Evolutionary conservation across 2,888 invertebrate genomes (phyloP).

Genomic region (Epirrita christyi): DNA sequence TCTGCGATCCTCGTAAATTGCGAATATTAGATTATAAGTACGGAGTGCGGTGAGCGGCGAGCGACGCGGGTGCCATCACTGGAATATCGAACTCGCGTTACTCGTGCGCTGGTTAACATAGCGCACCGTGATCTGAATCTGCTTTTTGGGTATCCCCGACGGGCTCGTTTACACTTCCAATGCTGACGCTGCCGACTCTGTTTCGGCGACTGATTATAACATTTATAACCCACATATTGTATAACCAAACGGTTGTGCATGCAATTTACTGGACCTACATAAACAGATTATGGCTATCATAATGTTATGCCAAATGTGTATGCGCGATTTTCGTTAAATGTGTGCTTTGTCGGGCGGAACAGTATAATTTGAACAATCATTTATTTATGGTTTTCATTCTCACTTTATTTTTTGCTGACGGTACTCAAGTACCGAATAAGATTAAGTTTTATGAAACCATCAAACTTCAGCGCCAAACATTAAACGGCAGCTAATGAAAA

Average conservation of each 20-base stretch:
- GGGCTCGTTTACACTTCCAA: constrained; percentile 38
- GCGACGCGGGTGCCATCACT: constrained; percentile 69
- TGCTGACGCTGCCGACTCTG: constrained; percentile 21
- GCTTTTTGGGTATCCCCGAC: constrained; percentile 57
- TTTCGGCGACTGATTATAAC: constrained; percentile 35
- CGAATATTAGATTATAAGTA: constrained; percentile 84
- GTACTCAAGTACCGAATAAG: constrained; percentile 11
- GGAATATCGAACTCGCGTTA: constrained; percentile 77
- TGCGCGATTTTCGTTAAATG: constrained; percentile 16
- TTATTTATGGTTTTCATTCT: constrained; percentile 25
- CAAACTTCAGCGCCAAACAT: constrained; percentile 29
- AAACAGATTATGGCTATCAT: constrained; percentile 28
- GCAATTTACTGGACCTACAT: constrained; percentile 25
- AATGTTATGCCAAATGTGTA: constrained; percentile 22
- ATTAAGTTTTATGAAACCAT: constrained; percentile 29
- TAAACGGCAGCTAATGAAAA: constrained; percentile 41
- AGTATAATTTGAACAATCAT: constrained; percentile 11
- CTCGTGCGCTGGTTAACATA: constrained; percentile 70
- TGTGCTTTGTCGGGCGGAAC: constrained; percentile 3
- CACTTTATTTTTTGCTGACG: constrained; percentile 19
- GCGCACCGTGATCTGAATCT: constrained; percentile 77
- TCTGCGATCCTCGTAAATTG: constrained; percentile 82
- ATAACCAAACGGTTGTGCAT: constrained; percentile 16
- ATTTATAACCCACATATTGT: constrained; percentile 24
- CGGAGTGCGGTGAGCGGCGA: constrained; percentile 68